Evolutionary conservation across 2,888 invertebrate genomes (phyloP).

Genomic region (Cotesia congregata): DNA sequence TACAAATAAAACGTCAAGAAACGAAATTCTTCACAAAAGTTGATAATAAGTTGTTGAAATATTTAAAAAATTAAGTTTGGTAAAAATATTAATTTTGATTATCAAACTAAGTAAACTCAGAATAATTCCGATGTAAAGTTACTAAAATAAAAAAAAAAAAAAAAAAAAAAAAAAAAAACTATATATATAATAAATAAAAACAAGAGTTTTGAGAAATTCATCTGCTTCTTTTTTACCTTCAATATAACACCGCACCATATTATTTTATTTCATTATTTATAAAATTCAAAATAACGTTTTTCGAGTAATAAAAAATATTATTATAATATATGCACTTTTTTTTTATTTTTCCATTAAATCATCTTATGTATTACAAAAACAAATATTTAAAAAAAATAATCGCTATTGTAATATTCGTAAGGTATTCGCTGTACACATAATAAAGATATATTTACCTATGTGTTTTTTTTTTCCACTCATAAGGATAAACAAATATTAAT

Average conservation of each 20-base stretch:
- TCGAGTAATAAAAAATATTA: conserved; percentile 40
- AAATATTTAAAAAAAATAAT: conserved; percentile 11
- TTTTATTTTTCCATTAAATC: background rate
- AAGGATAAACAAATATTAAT: conserved; percentile 29
- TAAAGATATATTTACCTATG: background rate
- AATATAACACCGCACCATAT: background rate
- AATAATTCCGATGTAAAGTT: background rate
- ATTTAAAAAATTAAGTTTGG: conserved; percentile 35
- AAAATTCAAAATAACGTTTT: conserved; percentile 31
- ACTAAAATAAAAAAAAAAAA: background rate
- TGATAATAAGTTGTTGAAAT: conserved; percentile 5
- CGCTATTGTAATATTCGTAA: conserved; percentile 23
- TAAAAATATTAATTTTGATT: no score
- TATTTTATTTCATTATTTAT: conserved; percentile 24
- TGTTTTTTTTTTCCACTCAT: conserved; percentile 9
- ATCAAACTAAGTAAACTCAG: background rate
- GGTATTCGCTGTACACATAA: conserved; percentile 30
- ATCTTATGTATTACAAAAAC: background rate
- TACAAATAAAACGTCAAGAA: background rate
- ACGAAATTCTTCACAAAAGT: conserved; percentile 21
- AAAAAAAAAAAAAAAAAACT: background rate
- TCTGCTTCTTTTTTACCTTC: background rate
- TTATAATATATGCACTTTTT: conserved; percentile 22
- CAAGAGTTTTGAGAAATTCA: background rate
- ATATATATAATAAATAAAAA: background rate